These are phyloP conservation scores for Panagrolaimus sp. DNA, from an alignment of 1,140 invertebrate species.

Conservation along the genomic window DNA sequence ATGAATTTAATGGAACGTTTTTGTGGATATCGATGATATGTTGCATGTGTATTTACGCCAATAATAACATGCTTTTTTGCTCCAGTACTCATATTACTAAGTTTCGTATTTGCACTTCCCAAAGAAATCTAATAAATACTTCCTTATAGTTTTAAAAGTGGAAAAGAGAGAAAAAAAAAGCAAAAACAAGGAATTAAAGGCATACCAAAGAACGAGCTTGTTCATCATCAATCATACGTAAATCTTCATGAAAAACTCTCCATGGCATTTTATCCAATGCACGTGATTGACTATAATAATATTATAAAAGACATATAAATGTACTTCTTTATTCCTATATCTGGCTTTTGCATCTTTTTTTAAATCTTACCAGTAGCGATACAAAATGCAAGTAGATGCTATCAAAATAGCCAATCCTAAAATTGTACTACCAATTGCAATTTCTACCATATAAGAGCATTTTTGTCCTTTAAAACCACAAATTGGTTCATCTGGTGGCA, in stretches of 20 bases:
- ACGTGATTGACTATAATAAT: constrained; percentile 42
- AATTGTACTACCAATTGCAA: constrained; percentile 37
- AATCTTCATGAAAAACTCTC: constrained; percentile 52
- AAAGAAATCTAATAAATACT: constrained; percentile 46
- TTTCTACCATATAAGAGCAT: constrained; percentile 49
- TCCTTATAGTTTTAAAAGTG: background rate
- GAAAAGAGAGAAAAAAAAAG: too few relatives aligned
- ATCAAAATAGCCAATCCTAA: constrained; percentile 42
- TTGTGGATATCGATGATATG: constrained; percentile 50
- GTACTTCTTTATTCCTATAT: too few relatives aligned
- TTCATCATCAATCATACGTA: constrained; percentile 55
- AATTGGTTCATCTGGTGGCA: constrained; percentile 52
- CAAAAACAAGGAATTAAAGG: background rate
- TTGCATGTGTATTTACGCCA: constrained; percentile 55
- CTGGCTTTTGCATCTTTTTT: background rate
- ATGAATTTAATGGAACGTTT: constrained; percentile 48
- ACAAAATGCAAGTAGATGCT: constrained; percentile 30
- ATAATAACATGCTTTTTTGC: constrained; percentile 52
- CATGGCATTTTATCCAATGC: constrained; percentile 56
- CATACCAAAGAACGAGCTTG: constrained; percentile 49
- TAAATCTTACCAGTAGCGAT: constrained; percentile 43
- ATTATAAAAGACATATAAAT: background rate
- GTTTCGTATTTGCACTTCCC: constrained; percentile 52
- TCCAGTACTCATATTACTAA: constrained; percentile 47
- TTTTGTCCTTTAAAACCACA: constrained; percentile 50